Conservation (phyloP, 2,797 vertebrate genomes). For the Artibeus jamaicensis region DNA sequence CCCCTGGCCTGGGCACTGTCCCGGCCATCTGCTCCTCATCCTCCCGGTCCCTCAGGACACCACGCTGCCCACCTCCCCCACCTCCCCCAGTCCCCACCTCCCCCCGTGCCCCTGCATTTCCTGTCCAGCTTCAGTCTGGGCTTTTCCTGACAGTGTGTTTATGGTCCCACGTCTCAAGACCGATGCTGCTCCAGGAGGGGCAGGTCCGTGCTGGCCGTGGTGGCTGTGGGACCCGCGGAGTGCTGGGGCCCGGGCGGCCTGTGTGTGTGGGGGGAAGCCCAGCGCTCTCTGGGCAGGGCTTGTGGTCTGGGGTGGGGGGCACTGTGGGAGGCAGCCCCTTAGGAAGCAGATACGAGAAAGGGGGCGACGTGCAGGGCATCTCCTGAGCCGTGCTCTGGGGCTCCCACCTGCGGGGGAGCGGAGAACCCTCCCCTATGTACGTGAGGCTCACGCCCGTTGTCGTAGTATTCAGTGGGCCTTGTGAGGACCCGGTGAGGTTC, state of each 20-base stretch:
- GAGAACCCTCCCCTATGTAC: neutral
- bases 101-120: no score
- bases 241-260: neutral
- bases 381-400: rapidly evolving
- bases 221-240: rapidly evolving
- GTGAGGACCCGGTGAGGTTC: neutral
- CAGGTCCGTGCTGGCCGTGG: rapidly evolving
- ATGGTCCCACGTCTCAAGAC: rapidly evolving
- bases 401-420: neutral
- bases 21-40: rapidly evolving
- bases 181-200: rapidly evolving
- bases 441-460: rapidly evolving
- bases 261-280: no score
- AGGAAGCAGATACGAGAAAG: neutral
- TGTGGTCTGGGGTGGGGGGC: rapidly evolving
- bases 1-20: rapidly evolving
- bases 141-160: rapidly evolving
- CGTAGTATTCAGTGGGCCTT: neutral
- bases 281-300: rapidly evolving
- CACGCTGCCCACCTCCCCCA: rapidly evolving
- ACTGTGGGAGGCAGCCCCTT: no score
- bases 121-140: rapidly evolving
- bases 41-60: neutral
- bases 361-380: rapidly evolving
- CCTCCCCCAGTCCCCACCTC: rapidly evolving